phyloP scores from a whole-genome alignment of 2,797 vertebrate genomes.

The Typhlichthys subterraneus region DNA sequence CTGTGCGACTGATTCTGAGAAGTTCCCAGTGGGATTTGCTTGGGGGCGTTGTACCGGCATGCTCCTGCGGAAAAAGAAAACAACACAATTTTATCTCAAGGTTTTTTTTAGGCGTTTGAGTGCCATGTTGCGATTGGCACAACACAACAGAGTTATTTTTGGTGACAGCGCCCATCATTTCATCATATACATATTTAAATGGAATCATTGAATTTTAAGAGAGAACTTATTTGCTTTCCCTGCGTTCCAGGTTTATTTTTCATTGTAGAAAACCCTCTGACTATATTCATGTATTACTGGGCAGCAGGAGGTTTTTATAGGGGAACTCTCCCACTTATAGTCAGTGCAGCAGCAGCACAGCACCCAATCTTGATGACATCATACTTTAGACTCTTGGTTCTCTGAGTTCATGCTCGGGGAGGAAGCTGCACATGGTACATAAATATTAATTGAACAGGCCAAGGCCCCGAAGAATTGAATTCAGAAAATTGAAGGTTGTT shows the following conservation, averaged over 20 bases:
- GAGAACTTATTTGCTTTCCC: neutral
- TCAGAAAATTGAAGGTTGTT: conserved; percentile 64
- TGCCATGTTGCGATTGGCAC: no score
- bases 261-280: no score
- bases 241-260: no score
- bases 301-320: conserved; percentile 25
- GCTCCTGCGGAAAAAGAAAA: no score
- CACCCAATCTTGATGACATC: conserved; percentile 45
- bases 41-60: no score
- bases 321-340: conserved; percentile 7
- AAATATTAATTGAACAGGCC: conserved; percentile 68
- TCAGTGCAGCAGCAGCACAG: conserved; percentile 32
- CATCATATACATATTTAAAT: conserved; percentile 53
- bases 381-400: conserved; percentile 40
- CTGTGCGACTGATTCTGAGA: no score
- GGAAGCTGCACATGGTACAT: conserved; percentile 48
- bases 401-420: conserved; percentile 32
- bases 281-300: neutral
- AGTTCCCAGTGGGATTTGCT: no score
- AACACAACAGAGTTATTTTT: conserved; percentile 41
- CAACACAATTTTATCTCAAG: no score
- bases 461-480: conserved; percentile 65
- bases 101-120: no score
- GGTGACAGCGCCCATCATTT: conserved; percentile 40
- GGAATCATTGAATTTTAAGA: conserved; percentile 26